Conservation (phyloP, 2,113 vertebrate species). For the Scophthalmus maximus region DNA sequence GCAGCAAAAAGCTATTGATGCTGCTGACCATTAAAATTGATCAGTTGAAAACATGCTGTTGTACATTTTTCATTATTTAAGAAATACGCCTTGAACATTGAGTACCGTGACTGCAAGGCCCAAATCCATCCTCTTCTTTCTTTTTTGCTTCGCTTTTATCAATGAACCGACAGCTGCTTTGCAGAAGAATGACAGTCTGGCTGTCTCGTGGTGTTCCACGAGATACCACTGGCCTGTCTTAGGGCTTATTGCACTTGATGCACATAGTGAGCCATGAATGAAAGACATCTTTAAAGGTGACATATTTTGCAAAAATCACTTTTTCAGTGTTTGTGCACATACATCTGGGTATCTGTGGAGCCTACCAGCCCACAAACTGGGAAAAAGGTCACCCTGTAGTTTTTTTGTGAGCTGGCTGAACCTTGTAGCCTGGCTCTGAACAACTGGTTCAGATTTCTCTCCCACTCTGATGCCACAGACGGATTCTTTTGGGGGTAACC, state of each 20-base stretch:
- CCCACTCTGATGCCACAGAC: too few relatives aligned
- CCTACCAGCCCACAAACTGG: too few relatives aligned
- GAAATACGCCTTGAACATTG: conserved; percentile 55
- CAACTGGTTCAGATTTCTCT: too few relatives aligned
- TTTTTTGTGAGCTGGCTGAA: too few relatives aligned
- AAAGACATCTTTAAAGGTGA: conserved; percentile 14
- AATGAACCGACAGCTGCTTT: conserved; percentile 27
- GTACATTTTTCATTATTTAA: conserved; percentile 63
- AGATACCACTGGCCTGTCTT: conserved; percentile 25
- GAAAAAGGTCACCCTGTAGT: too few relatives aligned
- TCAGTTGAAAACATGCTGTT: conserved; percentile 40
- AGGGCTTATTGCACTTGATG: conserved; percentile 31
- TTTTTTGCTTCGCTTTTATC: conserved; percentile 24
- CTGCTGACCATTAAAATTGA: conserved; percentile 41
- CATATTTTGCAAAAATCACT: too few relatives aligned
- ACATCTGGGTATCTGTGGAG: too few relatives aligned
- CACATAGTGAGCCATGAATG: conserved; percentile 34
- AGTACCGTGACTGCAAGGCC: conserved; percentile 43
- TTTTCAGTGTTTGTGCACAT: too few relatives aligned
- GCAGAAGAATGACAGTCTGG: conserved; percentile 9
- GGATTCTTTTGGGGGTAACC: too few relatives aligned
- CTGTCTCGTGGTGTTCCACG: conserved; percentile 20
- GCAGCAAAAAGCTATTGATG: conserved; percentile 24
- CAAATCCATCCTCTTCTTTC: conserved; percentile 1
- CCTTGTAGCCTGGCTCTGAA: too few relatives aligned